Conservation (phyloP, 2,113 vertebrate species). For the Gasterosteus nipponicus region DNA sequence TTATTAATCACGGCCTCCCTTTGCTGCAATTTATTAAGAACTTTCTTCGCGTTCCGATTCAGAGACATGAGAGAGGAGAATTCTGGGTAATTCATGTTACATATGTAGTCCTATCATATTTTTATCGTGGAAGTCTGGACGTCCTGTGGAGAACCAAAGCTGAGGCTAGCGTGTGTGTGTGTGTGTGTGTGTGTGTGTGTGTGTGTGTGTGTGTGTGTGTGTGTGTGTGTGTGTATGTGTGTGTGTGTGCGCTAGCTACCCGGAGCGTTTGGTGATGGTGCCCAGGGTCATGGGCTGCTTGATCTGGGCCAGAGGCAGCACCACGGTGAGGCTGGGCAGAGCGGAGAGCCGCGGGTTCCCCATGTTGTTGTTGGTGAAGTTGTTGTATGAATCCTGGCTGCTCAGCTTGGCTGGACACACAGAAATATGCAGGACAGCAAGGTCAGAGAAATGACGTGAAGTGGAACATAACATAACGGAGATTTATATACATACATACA, state of each 20-base stretch:
- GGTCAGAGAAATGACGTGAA: constrained; percentile 21
- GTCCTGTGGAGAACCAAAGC: background rate
- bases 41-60: no score
- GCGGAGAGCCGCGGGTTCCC: constrained; percentile 93
- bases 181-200: constrained; percentile 1
- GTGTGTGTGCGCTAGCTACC: constrained; percentile 82
- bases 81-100: no score
- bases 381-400: constrained; percentile 96
- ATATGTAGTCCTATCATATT: no score
- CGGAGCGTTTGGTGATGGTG: constrained; percentile 96
- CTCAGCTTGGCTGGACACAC: constrained; percentile 82
- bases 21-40: background rate
- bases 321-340: constrained; percentile 90
- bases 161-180: background rate
- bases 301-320: constrained; percentile 95
- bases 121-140: background rate
- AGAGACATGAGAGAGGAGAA: background rate
- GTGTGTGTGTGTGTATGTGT: background rate
- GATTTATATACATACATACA: constrained; percentile 33
- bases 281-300: constrained; percentile 98
- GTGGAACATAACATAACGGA: background rate
- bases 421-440: background rate
- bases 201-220: constrained; percentile 11
- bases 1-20: background rate
- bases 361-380: constrained; percentile 95